Evolutionary conservation across 2,113 vertebrate genomes (phyloP), one percentile per base, ranked within the genome.

Genomic region (Poecile atricapillus): DNA sequence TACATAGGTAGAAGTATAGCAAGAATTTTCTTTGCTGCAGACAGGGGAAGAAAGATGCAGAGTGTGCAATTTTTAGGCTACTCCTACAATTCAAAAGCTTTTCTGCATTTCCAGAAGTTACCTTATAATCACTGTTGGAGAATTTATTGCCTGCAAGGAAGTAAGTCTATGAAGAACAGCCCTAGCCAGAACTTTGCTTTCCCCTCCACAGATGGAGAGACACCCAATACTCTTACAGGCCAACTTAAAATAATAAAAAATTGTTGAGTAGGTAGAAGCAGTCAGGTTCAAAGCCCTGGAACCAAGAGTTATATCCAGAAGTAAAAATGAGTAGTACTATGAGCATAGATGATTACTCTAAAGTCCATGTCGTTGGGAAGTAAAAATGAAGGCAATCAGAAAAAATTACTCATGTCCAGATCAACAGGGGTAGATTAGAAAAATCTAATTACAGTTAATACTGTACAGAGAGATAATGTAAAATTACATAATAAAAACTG

Each of bases 341-440:
- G 0, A 87, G 8, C 31, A 55, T 0, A 56, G 14, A 76, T 8
- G 2, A 82, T 67, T 30, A 75, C 13, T 37, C 10, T 4, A 7
- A 65, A 65, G 4, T 47, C 33, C 47, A 44, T 6, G 12, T 89
- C 58, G 73, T 87, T 65, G 58, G n/a, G n/a, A 28, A 83, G 67
- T 31, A 74, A 88, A 47, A 21, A 90, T 7, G 25, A 74, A 70
- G 19, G 50, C 11, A 43, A 70, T 21, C 28, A 78, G 20, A 71
- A 50, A 86, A 70, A 44, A 52, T 22, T 33, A 59, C 35, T 89
- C 33, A 20, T 8, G 18, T 60, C 19, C 12, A 80, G 9, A 88
- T 50, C 33, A 93, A 69, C 10, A 58, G 9, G 4, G 5, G 15
- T 6, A 88, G 7, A 58, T 28, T 28, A 82, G 28, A 52, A 73